phyloP scores from a whole-genome alignment of 2,888 invertebrate genomes.

The Tuberolachnus salignus region DNA sequence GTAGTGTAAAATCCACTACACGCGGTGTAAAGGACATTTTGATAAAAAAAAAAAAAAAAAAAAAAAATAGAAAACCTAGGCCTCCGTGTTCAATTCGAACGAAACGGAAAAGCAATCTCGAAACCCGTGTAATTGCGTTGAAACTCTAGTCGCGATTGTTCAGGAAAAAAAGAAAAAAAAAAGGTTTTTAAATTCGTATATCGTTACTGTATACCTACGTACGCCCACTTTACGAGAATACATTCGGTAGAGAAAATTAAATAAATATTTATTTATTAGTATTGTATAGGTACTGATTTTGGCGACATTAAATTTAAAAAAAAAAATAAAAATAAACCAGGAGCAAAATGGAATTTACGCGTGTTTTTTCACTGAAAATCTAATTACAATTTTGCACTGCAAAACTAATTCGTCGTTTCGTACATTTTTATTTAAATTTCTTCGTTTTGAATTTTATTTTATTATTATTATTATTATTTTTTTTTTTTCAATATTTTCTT shows the following conservation, averaged over 20 bases:
- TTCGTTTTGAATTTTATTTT: too few species aligned
- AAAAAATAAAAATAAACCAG: too few species aligned
- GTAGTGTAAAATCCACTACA: background rate
- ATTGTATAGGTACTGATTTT: too few species aligned
- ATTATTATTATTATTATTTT: too few species aligned
- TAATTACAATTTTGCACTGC: too few species aligned
- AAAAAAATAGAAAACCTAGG: too few species aligned
- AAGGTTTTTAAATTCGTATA: slow-evolving; percentile 21
- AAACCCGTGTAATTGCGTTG: background rate
- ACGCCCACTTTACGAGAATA: too few species aligned
- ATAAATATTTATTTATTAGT: too few species aligned
- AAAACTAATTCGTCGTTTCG: too few species aligned
- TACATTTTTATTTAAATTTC: too few species aligned
- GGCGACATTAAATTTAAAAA: background rate
- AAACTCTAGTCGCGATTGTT: slow-evolving; percentile 14
- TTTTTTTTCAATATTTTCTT: too few species aligned
- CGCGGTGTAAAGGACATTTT: background rate
- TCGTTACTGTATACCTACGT: background rate
- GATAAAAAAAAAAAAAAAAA: too few species aligned
- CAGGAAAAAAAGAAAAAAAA: background rate
- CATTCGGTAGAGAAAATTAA: slow-evolving; percentile 11
- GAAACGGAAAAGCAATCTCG: background rate
- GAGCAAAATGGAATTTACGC: slow-evolving; percentile 2
- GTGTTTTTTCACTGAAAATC: slow-evolving; percentile 12
- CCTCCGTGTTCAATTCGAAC: background rate